Percentiles rank a stretch among this genome's conserved stretches.
These are phyloP conservation scores for Volucella inflata DNA, from an alignment of 2,888 invertebrate genomes.

Conservation along the genomic window DNA sequence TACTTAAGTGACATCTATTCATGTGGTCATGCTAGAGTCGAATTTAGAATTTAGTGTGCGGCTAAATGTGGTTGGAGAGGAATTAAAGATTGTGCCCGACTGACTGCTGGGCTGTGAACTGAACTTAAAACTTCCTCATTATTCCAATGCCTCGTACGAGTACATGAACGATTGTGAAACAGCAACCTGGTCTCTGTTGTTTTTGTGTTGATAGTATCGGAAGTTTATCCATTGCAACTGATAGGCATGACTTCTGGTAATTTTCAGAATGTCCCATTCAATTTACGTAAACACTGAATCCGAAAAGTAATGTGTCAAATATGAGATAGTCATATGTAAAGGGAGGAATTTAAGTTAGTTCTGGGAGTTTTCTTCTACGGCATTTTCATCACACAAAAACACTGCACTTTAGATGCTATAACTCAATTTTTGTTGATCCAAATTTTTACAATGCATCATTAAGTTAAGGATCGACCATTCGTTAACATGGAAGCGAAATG, in stretches of 20 bases:
- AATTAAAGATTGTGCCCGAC: constrained; percentile 66
- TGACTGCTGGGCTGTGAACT: constrained; percentile 43
- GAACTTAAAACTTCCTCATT: constrained; percentile 75
- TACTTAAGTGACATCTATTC: constrained; percentile 75
- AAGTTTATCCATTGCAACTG: constrained; percentile 74
- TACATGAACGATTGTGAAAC: constrained; percentile 65
- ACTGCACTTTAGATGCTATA: no score
- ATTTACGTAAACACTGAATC: constrained; percentile 52
- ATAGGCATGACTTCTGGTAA: constrained; percentile 72
- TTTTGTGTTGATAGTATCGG: constrained; percentile 69
- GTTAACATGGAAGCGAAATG: no score
- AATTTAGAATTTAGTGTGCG: constrained; percentile 46
- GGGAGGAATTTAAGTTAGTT: no score
- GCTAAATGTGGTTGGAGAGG: constrained; percentile 28
- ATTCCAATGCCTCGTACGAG: constrained; percentile 66
- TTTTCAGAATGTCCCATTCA: constrained; percentile 57
- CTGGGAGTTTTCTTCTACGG: no score
- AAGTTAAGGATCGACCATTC: no score
- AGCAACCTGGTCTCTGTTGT: constrained; percentile 30
- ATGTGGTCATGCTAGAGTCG: constrained; percentile 67
- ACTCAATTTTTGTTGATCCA: no score
- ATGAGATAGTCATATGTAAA: background rate
- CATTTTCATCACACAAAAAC: no score
- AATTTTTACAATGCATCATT: no score
- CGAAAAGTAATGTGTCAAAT: constrained; percentile 7